These are phyloP conservation scores for Phoeniculus purpureus DNA, from an alignment of 2,797 vertebrate genomes.

Conservation along the genomic window DNA sequence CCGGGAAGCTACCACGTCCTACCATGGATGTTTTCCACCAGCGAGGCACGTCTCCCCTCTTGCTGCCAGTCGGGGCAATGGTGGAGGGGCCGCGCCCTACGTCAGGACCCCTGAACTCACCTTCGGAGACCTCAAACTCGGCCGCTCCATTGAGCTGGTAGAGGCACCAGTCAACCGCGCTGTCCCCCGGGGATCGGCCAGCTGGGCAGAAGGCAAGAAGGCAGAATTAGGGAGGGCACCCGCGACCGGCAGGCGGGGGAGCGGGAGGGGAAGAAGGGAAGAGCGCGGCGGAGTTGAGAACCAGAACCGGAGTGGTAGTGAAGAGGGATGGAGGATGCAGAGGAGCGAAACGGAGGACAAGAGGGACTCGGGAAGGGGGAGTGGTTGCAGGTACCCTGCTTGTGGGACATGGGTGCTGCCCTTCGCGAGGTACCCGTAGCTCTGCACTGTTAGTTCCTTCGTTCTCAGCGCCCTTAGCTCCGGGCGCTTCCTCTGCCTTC, in stretches of 20 bases:
- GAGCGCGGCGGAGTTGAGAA: neutral
- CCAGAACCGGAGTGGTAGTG: neutral
- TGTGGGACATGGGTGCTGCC: constrained; percentile 64
- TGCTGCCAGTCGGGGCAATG: accelerated
- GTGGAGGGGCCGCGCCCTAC: neutral
- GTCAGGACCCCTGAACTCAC: constrained; percentile 3
- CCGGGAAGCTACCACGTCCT: accelerated
- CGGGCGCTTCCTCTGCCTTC: constrained; percentile 18
- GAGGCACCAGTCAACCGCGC: constrained; percentile 65
- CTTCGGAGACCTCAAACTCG: constrained; percentile 71
- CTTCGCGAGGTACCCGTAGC: constrained; percentile 8
- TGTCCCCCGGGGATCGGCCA: constrained; percentile 42
- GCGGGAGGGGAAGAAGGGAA: neutral
- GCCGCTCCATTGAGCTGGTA: constrained; percentile 72
- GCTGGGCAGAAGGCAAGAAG: constrained; percentile 39
- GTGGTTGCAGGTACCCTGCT: constrained; percentile 51
- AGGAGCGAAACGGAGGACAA: neutral
- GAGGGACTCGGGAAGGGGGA: neutral
- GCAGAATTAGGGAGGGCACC: constrained; percentile 3
- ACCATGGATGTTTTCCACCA: accelerated
- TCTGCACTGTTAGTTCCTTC: neutral
- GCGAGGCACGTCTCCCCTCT: accelerated
- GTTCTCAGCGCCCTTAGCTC: neutral
- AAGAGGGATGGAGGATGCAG: neutral
- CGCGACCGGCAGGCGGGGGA: neutral